Evolutionary conservation across 2,888 invertebrate genomes (phyloP).

Genomic region (Tenthredo scrophulariae): DNA sequence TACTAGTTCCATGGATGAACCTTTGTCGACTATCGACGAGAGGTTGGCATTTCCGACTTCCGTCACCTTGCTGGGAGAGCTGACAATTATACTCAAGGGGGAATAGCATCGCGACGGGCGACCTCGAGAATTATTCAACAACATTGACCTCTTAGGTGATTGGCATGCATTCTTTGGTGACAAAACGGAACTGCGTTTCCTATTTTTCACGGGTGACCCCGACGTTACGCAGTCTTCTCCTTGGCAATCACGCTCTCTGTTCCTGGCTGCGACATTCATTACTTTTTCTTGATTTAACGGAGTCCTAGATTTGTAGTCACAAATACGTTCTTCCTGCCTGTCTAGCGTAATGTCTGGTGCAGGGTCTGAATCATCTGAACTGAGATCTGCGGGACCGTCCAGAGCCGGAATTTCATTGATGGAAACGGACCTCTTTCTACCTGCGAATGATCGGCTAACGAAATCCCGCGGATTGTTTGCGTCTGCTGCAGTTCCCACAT

Average conservation of each 20-base stretch:
- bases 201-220: conserved; percentile 59
- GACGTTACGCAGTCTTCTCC: conserved; percentile 55
- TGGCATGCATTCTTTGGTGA: conserved; percentile 62
- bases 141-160: conserved; percentile 61
- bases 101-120: conserved; percentile 68
- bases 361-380: conserved; percentile 66
- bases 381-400: conserved; percentile 69
- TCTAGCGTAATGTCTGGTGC: conserved; percentile 65
- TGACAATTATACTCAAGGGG: conserved; percentile 71
- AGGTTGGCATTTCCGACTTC: background rate
- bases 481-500: background rate
- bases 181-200: conserved; percentile 51
- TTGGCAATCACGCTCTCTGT: conserved; percentile 64
- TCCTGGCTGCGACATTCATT: background rate
- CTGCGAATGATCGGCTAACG: background rate
- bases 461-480: background rate
- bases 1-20: background rate
- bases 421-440: background rate
- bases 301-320: conserved; percentile 64
- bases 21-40: background rate
- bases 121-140: conserved; percentile 66
- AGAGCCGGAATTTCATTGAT: conserved; percentile 62
- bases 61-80: conserved; percentile 65
- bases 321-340: conserved; percentile 67
- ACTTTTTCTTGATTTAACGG: conserved; percentile 49